Evolutionary conservation across 2,888 invertebrate species (phyloP).

Genomic region (Apotomis betuletana): DNA sequence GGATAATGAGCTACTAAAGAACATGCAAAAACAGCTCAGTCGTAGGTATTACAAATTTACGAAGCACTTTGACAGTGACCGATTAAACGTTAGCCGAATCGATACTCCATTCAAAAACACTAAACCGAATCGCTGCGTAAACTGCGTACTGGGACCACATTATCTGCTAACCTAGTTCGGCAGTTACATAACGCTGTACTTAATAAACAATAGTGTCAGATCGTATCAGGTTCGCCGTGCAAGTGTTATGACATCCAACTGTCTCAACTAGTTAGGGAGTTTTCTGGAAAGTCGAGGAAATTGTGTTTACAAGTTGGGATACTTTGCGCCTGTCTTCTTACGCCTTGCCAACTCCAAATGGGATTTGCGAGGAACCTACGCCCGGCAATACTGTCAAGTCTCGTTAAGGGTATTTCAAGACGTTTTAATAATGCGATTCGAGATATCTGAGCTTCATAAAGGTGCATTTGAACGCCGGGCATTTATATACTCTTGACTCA

Average conservation of each 20-base stretch:
- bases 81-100: slow-evolving; percentile 33
- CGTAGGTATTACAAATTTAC: slow-evolving; percentile 15
- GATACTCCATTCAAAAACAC: slow-evolving; percentile 35
- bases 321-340: slow-evolving; percentile 19
- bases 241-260: slow-evolving; percentile 46
- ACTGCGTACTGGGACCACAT: slow-evolving; percentile 30
- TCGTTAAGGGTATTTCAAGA: slow-evolving; percentile 5
- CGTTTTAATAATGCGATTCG: background rate
- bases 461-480: too few species aligned
- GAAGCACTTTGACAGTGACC: slow-evolving; percentile 33
- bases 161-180: slow-evolving; percentile 38
- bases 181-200: slow-evolving; percentile 30
- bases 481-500: too few species aligned
- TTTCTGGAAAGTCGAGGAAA: slow-evolving; percentile 27
- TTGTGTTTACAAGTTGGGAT: slow-evolving; percentile 35
- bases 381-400: slow-evolving; percentile 7
- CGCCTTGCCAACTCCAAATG: slow-evolving; percentile 21
- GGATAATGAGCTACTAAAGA: slow-evolving; percentile 1
- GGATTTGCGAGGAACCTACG: slow-evolving; percentile 25
- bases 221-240: slow-evolving; percentile 21
- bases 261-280: slow-evolving; percentile 48
- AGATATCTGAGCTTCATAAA: too few species aligned
- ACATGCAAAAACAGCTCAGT: slow-evolving; percentile 11
- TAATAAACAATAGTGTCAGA: slow-evolving; percentile 31
- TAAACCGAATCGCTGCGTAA: slow-evolving; percentile 2